Base-by-base conservation (phyloP, 1,140 invertebrate species). In the Aporrectodea caliginosa region DNA sequence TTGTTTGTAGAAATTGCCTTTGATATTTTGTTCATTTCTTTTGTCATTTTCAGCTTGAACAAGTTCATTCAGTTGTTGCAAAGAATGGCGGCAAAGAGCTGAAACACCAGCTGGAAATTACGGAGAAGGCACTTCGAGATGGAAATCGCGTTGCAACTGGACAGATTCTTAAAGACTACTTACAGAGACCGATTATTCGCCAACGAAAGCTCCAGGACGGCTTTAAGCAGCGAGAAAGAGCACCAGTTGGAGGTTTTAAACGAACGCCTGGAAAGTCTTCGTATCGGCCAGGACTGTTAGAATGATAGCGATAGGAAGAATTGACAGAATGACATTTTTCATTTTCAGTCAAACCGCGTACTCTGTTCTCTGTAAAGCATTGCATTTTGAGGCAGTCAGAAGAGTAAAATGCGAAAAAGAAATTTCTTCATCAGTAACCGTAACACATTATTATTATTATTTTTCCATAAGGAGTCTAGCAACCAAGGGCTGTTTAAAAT, bases 131-230 rank as follows among this genome's bases (percentile, higher is more conserved):
- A 22, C 73, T 75, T 12, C 33, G 43, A 1, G 33, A 75, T 6
- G 73, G 73, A 2, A 32, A 35, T 35, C 73, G 34, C 32, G 31
- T 75, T 33, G 43, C 33, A 2, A 75, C 2, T 14, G 43, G 43
- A 58, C 29, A 75, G 73, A 32, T 33, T 1, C 34, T 75, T 22
- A 33, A 75, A 14, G 73, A 31, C 29, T 75, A 75, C 73, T 27
- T 75, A 1, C 2, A 35, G n/a, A 1, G 73, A 33, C 73, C 73
- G 16, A 75, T 75, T 33, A 31, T 75, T 27, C 73, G 73, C 30
- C 33, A 75, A 33, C 73, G 73, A 12, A 75, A 35, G 27, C 33
- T 32, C 14, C 73, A 75, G 31, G 73, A 75, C 27, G 73, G 73
- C 22, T 75, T 32, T 22, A 75, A 75, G 73, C 33, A 33, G 27